Evolutionary conservation across 2,797 vertebrate genomes (phyloP).

Genomic region (Lagodon rhomboides): DNA sequence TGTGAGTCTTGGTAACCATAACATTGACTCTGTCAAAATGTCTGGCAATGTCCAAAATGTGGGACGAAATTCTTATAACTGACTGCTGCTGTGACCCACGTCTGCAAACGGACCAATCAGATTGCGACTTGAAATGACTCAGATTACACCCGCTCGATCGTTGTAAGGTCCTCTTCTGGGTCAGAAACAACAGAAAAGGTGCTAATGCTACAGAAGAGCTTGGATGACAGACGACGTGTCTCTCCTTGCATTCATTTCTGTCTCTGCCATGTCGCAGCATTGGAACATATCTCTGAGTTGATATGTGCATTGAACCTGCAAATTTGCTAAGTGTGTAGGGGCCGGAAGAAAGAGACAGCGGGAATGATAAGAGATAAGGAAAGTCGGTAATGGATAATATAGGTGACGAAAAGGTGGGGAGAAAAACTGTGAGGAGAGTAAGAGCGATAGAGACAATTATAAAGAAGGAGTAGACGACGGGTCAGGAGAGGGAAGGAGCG

Average conservation of each 20-base stretch:
- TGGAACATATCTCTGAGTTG: background rate
- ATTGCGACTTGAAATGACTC: background rate
- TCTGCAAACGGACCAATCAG: background rate
- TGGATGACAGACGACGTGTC: background rate
- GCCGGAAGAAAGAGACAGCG: background rate
- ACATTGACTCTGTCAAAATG: background rate
- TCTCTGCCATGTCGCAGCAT: background rate
- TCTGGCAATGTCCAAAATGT: background rate
- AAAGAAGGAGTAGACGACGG: constrained; percentile 2
- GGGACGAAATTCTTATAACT: background rate
- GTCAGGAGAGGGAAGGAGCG: background rate
- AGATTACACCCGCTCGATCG: background rate
- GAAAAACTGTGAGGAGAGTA: background rate
- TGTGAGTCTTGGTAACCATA: too few species aligned
- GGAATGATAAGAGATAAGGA: background rate
- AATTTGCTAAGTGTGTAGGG: background rate
- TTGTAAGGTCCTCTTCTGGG: background rate
- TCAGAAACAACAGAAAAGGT: background rate
- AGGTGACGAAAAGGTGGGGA: background rate
- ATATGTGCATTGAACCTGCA: constrained; percentile 5
- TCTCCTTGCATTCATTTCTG: constrained; percentile 13
- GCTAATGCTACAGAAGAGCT: background rate
- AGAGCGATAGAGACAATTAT: background rate
- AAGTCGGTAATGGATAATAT: background rate
- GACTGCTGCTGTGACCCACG: background rate